Base-by-base conservation (phyloP, 2,797 vertebrate genomes). In the Zenarchopterus dispar region DNA sequence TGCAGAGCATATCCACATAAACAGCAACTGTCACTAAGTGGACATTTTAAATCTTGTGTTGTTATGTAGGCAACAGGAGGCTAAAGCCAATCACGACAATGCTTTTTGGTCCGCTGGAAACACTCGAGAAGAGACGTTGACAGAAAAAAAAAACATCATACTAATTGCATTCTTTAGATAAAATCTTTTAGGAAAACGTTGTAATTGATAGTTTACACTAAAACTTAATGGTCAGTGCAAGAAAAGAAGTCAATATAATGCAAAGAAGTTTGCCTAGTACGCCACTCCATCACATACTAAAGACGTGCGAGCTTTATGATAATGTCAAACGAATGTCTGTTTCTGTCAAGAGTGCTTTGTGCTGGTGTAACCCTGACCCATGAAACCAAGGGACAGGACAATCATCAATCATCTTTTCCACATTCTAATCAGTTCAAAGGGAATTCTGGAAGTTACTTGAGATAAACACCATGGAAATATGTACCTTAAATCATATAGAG, bases 51-150 rank as follows among this genome's bases (percentile, higher is more conserved):
- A 51, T 60, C 2, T 61, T 53, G 33, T 82, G 64, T 67, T 84
- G 50, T 43, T 47, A 55, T 63, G 50, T 49, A 82, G 80, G 83
- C 84, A 85, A 79, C 77, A 44, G 44, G 44, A 78, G 66, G 73
- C 64, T 67, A 47, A 85, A 65, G 57, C 70, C 71, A 54, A 70
- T 80, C 77, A 58, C 46, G 39, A 74, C 56, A 59, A 21, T 48
- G 75, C 33, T 79, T 85, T 77, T 89, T 89, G 88, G 86, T 91
- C 86, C 85, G 73, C 50, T 43, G 43, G 52, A 63, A 68, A 73
- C 48, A 73, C 73, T 62, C 36, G 19, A 46, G 43, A 1, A 21
- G 18, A 36, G 33, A 54, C 1, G 36, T 39, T 15, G 11, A 36
- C 9, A 10, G 13, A 16, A 45, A 57, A 45, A 57, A 1, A 15